These are phyloP conservation scores for Machimus atricapillus DNA, from an alignment of 2,888 invertebrate species.

Conservation along the genomic window DNA sequence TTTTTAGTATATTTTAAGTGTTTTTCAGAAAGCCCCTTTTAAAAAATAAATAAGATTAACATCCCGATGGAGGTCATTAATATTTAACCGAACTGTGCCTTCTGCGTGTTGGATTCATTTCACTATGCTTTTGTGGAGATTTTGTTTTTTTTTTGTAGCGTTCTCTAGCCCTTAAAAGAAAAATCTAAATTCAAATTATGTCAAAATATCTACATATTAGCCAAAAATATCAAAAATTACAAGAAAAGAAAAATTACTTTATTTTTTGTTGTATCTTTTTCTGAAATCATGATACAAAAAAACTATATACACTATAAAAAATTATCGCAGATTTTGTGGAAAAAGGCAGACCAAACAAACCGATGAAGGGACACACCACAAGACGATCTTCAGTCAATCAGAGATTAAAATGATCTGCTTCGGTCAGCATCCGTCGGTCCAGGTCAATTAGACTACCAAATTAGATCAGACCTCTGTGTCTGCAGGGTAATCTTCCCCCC, in stretches of 20 bases:
- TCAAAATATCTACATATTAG: background rate
- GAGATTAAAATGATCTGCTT: background rate
- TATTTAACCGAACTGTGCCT: background rate
- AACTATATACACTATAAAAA: too few relatives aligned
- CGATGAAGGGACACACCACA: background rate
- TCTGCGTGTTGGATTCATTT: background rate
- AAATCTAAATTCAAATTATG: background rate
- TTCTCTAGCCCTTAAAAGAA: background rate
- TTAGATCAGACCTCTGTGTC: background rate
- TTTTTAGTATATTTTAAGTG: slow-evolving; percentile 9
- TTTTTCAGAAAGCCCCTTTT: background rate
- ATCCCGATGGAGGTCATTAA: background rate
- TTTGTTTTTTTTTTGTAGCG: background rate
- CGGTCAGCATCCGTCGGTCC: background rate
- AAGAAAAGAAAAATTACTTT: background rate
- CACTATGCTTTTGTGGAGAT: background rate
- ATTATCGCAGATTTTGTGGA: too few relatives aligned
- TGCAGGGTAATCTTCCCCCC: background rate
- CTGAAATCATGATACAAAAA: background rate
- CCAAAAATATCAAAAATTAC: too few relatives aligned
- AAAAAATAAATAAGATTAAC: background rate
- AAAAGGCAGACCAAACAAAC: background rate
- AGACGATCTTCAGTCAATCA: background rate
- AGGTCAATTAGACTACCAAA: slow-evolving; percentile 16
- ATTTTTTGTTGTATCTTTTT: background rate